These are phyloP conservation scores for Amphilophus citrinellus DNA, from an alignment of 2,113 vertebrate genomes.

Conservation along the genomic window DNA sequence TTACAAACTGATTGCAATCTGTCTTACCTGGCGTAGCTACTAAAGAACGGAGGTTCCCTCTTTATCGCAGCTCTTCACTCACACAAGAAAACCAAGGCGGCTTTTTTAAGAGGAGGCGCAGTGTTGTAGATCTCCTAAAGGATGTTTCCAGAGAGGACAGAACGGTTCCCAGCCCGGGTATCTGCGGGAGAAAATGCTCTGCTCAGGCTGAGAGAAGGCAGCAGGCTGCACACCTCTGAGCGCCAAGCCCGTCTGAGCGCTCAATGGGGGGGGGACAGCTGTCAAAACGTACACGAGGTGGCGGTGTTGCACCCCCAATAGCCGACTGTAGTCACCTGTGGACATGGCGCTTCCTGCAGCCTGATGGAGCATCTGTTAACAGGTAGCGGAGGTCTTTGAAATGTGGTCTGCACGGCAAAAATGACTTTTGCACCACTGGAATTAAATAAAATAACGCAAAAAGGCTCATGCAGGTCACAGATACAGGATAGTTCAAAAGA, in stretches of 20 bases:
- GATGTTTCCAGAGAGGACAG: conserved; percentile 42
- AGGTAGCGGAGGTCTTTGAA: neutral
- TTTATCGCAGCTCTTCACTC: conserved; percentile 30
- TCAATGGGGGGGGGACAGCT: conserved; percentile 52
- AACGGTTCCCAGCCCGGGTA: conserved; percentile 4
- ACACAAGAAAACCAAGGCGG: neutral
- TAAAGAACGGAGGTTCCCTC: conserved; percentile 13
- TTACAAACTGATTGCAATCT: conserved; percentile 16
- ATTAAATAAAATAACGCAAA: too few species aligned
- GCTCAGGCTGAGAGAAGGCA: conserved; percentile 34
- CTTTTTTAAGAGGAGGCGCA: neutral
- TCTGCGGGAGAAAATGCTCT: conserved; percentile 24
- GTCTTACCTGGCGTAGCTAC: conserved; percentile 71
- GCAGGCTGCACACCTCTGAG: conserved; percentile 59
- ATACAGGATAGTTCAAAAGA: too few species aligned
- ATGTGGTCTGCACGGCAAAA: neutral
- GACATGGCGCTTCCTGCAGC: neutral
- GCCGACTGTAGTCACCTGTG: neutral
- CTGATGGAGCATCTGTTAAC: neutral
- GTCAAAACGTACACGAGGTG: conserved; percentile 42
- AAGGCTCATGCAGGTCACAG: too few species aligned
- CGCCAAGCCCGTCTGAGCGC: conserved; percentile 63
- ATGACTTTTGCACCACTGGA: neutral
- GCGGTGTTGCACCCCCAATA: conserved; percentile 50
- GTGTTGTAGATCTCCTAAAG: neutral